These are phyloP conservation scores for Ips typographus DNA, from an alignment of 1,140 invertebrate species.

Conservation along the genomic window DNA sequence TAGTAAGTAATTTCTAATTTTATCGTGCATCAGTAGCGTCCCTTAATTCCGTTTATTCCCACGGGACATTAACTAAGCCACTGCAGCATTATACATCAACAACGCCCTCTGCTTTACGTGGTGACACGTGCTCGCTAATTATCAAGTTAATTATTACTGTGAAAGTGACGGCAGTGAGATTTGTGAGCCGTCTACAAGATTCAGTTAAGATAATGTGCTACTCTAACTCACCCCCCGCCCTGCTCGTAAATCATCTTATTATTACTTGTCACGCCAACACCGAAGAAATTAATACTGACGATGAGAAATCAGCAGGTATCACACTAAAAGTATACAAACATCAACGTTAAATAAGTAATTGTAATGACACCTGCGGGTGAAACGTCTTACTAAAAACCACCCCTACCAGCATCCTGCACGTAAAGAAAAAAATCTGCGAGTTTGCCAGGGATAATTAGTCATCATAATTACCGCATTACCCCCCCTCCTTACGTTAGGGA, in stretches of 20 bases:
- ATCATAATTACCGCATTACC: slow-evolving; percentile 22
- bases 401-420: too few relatives aligned
- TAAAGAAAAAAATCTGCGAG: too few relatives aligned
- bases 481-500: slow-evolving; percentile 19
- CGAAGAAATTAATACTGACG: background rate
- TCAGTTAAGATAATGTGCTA: background rate
- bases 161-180: slow-evolving; percentile 41
- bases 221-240: background rate
- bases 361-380: too few relatives aligned
- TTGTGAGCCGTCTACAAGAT: slow-evolving; percentile 38
- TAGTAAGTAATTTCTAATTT: background rate
- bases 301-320: too few relatives aligned
- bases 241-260: background rate
- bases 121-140: slow-evolving; percentile 38
- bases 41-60: background rate
- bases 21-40: too few relatives aligned
- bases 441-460: slow-evolving; percentile 14
- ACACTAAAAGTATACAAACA: too few relatives aligned
- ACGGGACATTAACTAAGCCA: background rate
- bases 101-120: background rate
- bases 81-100: slow-evolving; percentile 27
- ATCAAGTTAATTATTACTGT: slow-evolving; percentile 48
- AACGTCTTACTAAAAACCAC: too few relatives aligned
- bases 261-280: background rate
- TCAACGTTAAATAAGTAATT: too few relatives aligned